These are phyloP conservation scores for Cantharis nigra DNA, from an alignment of 2,888 invertebrate species.

Conservation along the genomic window DNA sequence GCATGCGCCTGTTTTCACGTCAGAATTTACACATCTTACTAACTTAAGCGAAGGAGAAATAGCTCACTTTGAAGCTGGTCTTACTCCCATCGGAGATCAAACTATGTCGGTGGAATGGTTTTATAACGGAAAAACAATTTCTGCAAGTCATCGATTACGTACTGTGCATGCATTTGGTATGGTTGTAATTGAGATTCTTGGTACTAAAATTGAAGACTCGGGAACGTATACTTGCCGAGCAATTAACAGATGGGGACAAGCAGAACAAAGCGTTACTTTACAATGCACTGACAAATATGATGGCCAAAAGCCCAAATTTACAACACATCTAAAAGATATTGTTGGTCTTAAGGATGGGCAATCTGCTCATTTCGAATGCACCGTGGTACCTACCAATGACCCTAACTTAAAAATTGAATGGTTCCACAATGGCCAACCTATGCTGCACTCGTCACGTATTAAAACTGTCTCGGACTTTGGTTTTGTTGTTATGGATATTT, in stretches of 20 bases:
- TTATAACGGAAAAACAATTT: conserved; percentile 87
- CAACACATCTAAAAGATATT: conserved; percentile 82
- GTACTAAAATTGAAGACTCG: conserved; percentile 90
- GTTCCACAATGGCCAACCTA: conserved; percentile 91
- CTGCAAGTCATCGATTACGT: conserved; percentile 86
- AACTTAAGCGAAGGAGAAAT: conserved; percentile 94
- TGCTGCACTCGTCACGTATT: conserved; percentile 87
- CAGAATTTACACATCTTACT: conserved; percentile 79
- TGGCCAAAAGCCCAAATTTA: conserved; percentile 87
- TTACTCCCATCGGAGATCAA: conserved; percentile 92
- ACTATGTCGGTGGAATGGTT: conserved; percentile 96
- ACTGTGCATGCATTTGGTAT: conserved; percentile 97
- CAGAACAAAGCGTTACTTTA: conserved; percentile 82
- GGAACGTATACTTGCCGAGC: conserved; percentile 89
- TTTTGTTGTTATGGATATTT: conserved; percentile 91
- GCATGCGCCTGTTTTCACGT: conserved; percentile 85
- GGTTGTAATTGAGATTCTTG: conserved; percentile 94
- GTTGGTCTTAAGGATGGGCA: conserved; percentile 90
- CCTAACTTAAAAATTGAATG: conserved; percentile 94
- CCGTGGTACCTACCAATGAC: conserved; percentile 90
- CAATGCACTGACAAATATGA: conserved; percentile 83
- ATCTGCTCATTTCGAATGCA: conserved; percentile 94
- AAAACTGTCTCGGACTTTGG: conserved; percentile 95
- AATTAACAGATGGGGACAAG: conserved; percentile 86
- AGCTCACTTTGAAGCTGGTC: conserved; percentile 95